Evolutionary conservation across 1,140 invertebrate species (phyloP), one percentile per base, ranked within the genome.

Genomic region (Brachionus sp.): DNA sequence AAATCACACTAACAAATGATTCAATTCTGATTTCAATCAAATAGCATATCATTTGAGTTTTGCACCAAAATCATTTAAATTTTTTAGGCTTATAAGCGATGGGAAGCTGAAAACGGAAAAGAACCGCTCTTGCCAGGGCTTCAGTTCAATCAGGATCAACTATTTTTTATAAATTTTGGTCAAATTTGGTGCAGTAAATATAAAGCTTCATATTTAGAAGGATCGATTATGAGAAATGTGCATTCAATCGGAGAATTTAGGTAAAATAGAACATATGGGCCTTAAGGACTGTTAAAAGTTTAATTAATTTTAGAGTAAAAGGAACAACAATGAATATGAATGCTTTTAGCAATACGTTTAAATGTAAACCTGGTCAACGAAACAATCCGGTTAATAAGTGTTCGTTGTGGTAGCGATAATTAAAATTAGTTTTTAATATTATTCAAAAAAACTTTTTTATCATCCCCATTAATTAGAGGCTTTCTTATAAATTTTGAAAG

Each of bases 101-200:
- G 68, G 87, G 86, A 12, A 83, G 84, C 29, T 75, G n/a, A 39
- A 25, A 57, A 80, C 16, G 77, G 77, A 29, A 39, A 57, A 66
- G 77, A 91, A 77, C 88, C 89, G 25, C 88, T 88, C 16, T 87
- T 93, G 12, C 92, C 93, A 19, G 91, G 91, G 35, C 86, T 93
- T 13, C 90, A 91, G 62, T 90, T 92, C 39, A 90, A 90, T 9
- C 89, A 91, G 13, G 90, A 91, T 70, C 93, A 93, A 87, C 87
- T 93, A 37, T 93, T 93, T 87, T 93, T 93, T 86, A 88, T 93
- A 83, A 91, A 91, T 85, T 92, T 92, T 86, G 92, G 92, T 77
- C 92, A 93, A 91, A 92, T 93, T 23, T 80, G 90, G 90, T 91
- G 90, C 84, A 89, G 89, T 25, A 87, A 87, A 5, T 90, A 89